phyloP scores from a whole-genome alignment of 2,113 vertebrate species.

The Naja naja region DNA sequence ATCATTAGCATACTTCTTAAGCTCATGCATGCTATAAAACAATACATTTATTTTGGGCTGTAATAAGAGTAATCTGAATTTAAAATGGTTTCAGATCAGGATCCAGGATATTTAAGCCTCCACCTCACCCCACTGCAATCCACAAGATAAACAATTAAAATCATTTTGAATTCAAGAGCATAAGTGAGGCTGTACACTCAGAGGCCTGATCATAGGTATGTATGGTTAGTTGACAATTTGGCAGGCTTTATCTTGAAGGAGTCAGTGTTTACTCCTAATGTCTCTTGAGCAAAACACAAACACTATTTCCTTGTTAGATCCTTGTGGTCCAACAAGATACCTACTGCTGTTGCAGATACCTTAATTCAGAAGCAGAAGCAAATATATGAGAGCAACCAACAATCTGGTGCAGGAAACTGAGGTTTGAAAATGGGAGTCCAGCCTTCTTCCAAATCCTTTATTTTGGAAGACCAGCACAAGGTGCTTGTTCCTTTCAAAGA shows the following conservation, averaged over 20 bases:
- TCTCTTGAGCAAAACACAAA: neutral
- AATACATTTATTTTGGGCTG: neutral
- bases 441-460: neutral
- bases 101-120: neutral
- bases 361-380: neutral
- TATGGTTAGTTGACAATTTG: neutral
- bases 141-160: neutral
- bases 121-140: neutral
- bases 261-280: no score
- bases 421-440: neutral
- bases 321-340: neutral
- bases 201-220: neutral
- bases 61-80: neutral
- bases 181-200: neutral
- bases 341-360: neutral
- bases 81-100: neutral
- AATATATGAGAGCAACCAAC: neutral
- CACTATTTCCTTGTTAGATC: no score
- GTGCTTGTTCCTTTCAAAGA: neutral
- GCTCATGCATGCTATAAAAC: neutral
- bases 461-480: neutral
- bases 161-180: neutral
- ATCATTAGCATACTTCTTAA: neutral
- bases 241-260: neutral
- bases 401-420: neutral